A percentile compares a stretch with the other conserved stretches of the same genome.
Conservation (phyloP, 2,888 invertebrate genomes). For the Leucoma salicis region DNA sequence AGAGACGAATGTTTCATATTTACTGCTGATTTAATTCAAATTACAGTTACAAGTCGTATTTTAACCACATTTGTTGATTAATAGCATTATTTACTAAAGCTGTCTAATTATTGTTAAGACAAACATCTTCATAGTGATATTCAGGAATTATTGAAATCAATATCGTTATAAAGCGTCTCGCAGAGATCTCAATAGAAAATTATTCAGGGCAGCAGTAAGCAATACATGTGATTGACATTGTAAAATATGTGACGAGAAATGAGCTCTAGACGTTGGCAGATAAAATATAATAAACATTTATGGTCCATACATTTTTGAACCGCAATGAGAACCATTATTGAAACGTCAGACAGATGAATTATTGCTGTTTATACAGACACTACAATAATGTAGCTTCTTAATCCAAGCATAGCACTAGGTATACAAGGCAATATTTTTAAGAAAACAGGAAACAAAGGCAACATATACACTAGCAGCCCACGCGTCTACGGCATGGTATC, state of each 20-base stretch:
- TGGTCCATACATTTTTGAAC: conserved; percentile 29
- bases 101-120: no score
- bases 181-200: conserved; percentile 26
- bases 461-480: conserved; percentile 49
- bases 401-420: no score
- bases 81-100: no score
- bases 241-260: conserved; percentile 58
- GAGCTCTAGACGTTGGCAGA: conserved; percentile 54
- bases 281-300: conserved; percentile 58
- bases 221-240: conserved; percentile 55
- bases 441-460: conserved; percentile 42
- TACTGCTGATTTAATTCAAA: no score
- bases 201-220: conserved; percentile 14
- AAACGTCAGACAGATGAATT: conserved; percentile 11
- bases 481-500: conserved; percentile 55
- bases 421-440: conserved; percentile 33
- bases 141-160: no score
- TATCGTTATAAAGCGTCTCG: no score
- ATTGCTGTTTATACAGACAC: conserved; percentile 5
- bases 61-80: no score
- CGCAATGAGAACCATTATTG: conserved; percentile 10
- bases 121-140: no score
- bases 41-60: no score
- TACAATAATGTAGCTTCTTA: conserved; percentile 1
- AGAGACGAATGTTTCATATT: no score